Evolutionary conservation across 2,113 vertebrate genomes (phyloP).

Genomic region (Onychostoma macrolepis): DNA sequence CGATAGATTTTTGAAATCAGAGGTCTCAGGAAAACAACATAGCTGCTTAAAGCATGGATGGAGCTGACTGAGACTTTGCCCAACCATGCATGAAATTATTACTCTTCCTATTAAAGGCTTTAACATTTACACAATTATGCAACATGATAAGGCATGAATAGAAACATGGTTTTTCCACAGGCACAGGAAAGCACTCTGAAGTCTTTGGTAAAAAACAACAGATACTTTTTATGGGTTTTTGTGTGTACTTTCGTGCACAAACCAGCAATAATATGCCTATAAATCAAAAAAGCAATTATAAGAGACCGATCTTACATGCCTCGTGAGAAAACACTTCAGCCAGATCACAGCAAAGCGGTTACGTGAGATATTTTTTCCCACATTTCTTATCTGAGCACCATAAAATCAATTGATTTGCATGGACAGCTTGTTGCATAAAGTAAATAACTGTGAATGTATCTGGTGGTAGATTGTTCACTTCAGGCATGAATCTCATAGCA

Average conservation of each 20-base stretch:
- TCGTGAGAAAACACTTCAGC: background rate
- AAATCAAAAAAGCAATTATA: background rate
- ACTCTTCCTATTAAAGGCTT: conserved; percentile 33
- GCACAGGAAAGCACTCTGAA: conserved; percentile 7
- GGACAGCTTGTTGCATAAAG: background rate
- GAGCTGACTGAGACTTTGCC: conserved; percentile 18
- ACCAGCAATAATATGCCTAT: background rate
- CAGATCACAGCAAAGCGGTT: background rate
- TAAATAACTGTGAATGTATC: background rate
- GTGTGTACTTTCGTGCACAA: background rate
- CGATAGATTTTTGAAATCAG: conserved; percentile 1
- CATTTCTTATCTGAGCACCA: background rate
- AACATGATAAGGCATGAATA: conserved; percentile 21
- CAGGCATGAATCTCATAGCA: background rate
- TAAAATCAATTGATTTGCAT: background rate
- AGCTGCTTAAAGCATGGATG: conserved; percentile 11
- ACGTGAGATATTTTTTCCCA: background rate
- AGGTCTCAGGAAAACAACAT: conserved; percentile 12
- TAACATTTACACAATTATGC: conserved; percentile 21
- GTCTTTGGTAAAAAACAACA: background rate
- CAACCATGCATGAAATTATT: conserved; percentile 41
- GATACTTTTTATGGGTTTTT: background rate
- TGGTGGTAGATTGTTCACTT: background rate
- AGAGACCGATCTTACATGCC: background rate
- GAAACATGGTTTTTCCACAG: background rate